Percentiles rank a stretch among this genome's conserved stretches.
Evolutionary conservation across 2,113 vertebrate species (phyloP).

Genomic region (Meriones unguiculatus): DNA sequence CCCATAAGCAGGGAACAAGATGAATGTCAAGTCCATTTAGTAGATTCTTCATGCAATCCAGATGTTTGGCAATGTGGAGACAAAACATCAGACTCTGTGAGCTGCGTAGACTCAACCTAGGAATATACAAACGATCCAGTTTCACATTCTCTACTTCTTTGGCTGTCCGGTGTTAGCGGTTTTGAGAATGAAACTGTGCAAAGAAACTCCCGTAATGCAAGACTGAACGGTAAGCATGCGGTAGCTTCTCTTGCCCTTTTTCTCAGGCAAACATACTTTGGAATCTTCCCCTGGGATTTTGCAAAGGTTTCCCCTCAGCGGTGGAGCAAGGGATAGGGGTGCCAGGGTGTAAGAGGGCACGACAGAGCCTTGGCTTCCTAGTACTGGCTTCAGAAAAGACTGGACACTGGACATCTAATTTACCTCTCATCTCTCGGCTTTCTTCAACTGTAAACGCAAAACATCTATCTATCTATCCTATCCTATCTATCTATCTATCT

Average conservation of each 20-base stretch:
- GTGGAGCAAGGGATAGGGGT: neutral
- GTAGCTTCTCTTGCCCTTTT: slow-evolving; percentile 27
- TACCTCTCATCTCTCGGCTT: neutral
- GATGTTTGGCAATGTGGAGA: slow-evolving; percentile 77
- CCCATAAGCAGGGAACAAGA: slow-evolving; percentile 48
- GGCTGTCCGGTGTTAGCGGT: slow-evolving; percentile 43
- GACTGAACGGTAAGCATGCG: neutral
- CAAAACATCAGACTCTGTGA: slow-evolving; percentile 79
- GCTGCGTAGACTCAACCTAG: slow-evolving; percentile 68
- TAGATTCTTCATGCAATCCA: slow-evolving; percentile 72
- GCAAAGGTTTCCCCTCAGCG: neutral
- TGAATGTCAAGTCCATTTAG: slow-evolving; percentile 53
- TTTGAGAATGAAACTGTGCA: slow-evolving; percentile 49
- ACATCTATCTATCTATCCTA: too few species aligned
- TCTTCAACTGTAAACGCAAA: neutral
- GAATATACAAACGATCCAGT: slow-evolving; percentile 72
- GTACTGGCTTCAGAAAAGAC: neutral
- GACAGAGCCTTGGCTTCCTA: neutral
- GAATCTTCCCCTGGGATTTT: neutral
- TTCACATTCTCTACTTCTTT: slow-evolving; percentile 62
- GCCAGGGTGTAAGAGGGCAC: neutral
- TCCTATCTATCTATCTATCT: too few species aligned
- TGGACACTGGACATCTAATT: neutral
- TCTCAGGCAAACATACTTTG: neutral
- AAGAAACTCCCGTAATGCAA: neutral